Evolutionary conservation across 2,113 vertebrate species (phyloP).

Genomic region (Chaetodon trifascialis): DNA sequence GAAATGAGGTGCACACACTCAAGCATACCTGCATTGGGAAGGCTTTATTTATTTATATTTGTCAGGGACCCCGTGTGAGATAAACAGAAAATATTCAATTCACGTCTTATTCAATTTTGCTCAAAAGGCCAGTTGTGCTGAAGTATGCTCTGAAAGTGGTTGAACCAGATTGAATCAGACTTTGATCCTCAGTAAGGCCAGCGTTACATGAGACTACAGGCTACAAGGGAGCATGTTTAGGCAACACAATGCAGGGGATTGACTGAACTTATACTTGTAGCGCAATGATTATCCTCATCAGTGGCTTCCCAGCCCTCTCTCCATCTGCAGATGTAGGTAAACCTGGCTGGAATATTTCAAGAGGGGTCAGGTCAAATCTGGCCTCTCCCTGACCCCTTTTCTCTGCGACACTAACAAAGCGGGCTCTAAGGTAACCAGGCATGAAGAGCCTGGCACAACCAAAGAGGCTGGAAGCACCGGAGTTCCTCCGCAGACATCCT

Average conservation of each 20-base stretch:
- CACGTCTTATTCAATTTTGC: constrained; percentile 81
- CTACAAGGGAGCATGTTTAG: constrained; percentile 38
- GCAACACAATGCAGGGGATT: constrained; percentile 30
- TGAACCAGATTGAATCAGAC: constrained; percentile 74
- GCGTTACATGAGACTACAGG: constrained; percentile 31
- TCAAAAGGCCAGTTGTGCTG: constrained; percentile 75
- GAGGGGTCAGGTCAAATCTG: constrained; percentile 65
- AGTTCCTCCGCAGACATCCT: constrained; percentile 63
- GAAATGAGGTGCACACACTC: constrained; percentile 88
- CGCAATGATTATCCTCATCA: constrained; percentile 56
- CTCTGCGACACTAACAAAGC: constrained; percentile 76
- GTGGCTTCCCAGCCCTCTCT: constrained; percentile 8
- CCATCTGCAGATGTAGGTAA: constrained; percentile 43
- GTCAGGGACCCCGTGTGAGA: constrained; percentile 79
- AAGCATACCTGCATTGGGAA: constrained; percentile 83
- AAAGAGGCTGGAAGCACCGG: constrained; percentile 58
- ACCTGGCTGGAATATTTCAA: constrained; percentile 69
- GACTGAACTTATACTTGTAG: constrained; percentile 42
- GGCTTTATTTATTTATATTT: constrained; percentile 86
- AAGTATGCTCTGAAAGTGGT: constrained; percentile 62
- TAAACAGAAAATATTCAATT: constrained; percentile 85
- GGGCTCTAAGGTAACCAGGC: constrained; percentile 79
- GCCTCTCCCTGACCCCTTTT: constrained; percentile 76
- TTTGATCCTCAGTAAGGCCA: constrained; percentile 52
- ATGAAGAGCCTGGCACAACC: constrained; percentile 73